Base-by-base conservation (phyloP, 2,113 vertebrate genomes). In the Ursus arctos region DNA sequence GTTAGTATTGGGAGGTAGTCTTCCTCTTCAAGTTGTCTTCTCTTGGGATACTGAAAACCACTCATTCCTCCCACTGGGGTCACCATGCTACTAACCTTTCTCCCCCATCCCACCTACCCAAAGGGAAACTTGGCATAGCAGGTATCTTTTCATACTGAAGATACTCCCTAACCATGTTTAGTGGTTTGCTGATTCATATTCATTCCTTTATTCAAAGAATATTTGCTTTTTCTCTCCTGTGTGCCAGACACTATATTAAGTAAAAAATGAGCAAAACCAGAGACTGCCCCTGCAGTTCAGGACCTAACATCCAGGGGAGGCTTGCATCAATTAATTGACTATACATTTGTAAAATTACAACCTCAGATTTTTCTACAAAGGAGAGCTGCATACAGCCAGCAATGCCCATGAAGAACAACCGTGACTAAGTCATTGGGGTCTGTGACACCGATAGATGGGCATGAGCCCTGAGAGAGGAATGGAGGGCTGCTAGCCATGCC, bases 161-260 rank as follows among this genome's bases (percentile, higher is more conserved):
- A 31, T 33, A 33, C 40, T 5, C 26, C 33, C 28, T n/a, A 21
- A 28, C 19, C 76, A 4, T 11, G 8, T 8, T 18, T 31, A 22
- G 9, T 3, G 4, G 1, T 28, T 31, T 36, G 9, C 7, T 36
- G 11, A 21, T 7, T n/a, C 22, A 22, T n/a, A 36, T 9, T 28
- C 61, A 28, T 6, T 36, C 55, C 63, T 16, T 24, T 51, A 59
- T 61, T 49, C 10, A 11, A 40, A 24, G 63, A 28, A 28, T 79
- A 43, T 31, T n/a, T 51, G 53, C 12, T 43, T 28, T 72, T 49
- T 40, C 51, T 10, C 49, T 7, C 40, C 43, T 28, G 28, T 11
- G 1, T 31, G 24, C 77, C 43, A 19, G 26, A 24, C 67, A 28
- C 63, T 19, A 11, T 28, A 40, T 16, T 61, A 28, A 31, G 11